Percentiles rank a stretch among this genome's conserved stretches.
Evolutionary conservation across 92 coral and sea anemone species (phyloP).

Genomic region (Palythoa grandiflora): DNA sequence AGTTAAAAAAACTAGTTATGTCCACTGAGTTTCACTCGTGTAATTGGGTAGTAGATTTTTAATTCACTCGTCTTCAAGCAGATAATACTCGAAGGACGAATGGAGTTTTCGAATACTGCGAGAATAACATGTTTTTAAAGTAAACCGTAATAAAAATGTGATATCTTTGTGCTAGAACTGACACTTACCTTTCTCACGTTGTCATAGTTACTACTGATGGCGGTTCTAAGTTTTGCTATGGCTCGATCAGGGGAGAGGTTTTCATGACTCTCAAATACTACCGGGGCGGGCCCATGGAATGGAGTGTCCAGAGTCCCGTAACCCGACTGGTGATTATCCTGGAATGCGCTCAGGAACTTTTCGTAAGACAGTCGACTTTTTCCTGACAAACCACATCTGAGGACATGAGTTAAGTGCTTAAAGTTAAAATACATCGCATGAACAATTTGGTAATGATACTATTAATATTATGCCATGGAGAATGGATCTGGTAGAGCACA

Average conservation of each 20-base stretch:
- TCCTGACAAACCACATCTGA: slow-evolving; percentile 83
- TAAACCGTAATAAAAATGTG: not conserved
- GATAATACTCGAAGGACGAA: too few relatives aligned
- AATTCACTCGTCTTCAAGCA: too few relatives aligned
- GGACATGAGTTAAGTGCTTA: not conserved
- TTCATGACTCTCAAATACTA: slow-evolving; percentile 78
- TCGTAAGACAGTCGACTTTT: slow-evolving; percentile 86
- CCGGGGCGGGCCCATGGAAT: slow-evolving; percentile 59
- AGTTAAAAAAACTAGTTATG: too few relatives aligned
- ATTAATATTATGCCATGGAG: too few relatives aligned
- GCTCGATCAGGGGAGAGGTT: slow-evolving; percentile 81
- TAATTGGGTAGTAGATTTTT: too few relatives aligned
- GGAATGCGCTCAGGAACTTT: slow-evolving; percentile 86
- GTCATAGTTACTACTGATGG: slow-evolving; percentile 76
- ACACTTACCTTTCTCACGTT: slow-evolving; percentile 70
- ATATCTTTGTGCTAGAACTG: not conserved
- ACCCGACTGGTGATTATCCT: slow-evolving; percentile 82
- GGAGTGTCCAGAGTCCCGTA: slow-evolving; percentile 90
- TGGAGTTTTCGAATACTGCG: too few relatives aligned
- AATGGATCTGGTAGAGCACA: too few relatives aligned
- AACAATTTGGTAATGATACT: too few relatives aligned
- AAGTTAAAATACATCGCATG: too few relatives aligned
- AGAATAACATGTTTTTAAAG: too few relatives aligned
- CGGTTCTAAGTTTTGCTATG: slow-evolving; percentile 75
- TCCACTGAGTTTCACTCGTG: too few relatives aligned